These are phyloP conservation scores for Pyrochroa serraticornis DNA, from an alignment of 2,888 invertebrate genomes.

Conservation along the genomic window DNA sequence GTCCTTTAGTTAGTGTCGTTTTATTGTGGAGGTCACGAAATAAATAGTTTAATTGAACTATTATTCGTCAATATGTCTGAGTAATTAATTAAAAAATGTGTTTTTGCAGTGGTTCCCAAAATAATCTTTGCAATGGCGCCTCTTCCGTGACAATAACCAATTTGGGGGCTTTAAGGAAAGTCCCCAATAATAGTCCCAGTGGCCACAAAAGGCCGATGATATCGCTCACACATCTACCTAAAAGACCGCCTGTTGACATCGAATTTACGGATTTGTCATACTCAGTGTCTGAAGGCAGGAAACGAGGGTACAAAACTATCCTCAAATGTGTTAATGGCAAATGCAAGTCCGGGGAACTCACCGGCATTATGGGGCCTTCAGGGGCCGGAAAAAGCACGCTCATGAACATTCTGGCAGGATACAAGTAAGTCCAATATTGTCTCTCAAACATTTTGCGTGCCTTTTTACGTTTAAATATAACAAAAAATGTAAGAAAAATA, in stretches of 20 bases:
- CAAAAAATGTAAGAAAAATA: too few species aligned
- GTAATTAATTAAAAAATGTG: neutral
- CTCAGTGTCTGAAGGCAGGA: constrained; percentile 83
- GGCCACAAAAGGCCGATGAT: constrained; percentile 76
- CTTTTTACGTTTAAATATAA: too few species aligned
- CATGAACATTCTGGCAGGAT: constrained; percentile 88
- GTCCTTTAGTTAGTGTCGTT: too few species aligned
- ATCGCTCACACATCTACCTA: constrained; percentile 80
- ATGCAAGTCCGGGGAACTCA: constrained; percentile 88
- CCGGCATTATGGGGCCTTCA: constrained; percentile 96
- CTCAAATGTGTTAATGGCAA: constrained; percentile 84
- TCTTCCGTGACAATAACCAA: constrained; percentile 56
- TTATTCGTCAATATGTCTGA: too few species aligned
- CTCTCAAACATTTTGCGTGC: neutral
- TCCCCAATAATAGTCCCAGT: constrained; percentile 74
- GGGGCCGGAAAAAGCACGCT: constrained; percentile 82
- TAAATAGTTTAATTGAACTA: too few species aligned
- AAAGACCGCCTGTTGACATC: constrained; percentile 87
- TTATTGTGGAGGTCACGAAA: too few species aligned
- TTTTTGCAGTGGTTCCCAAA: constrained; percentile 72
- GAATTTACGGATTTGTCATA: constrained; percentile 88
- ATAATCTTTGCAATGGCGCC: constrained; percentile 74
- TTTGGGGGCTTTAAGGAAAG: constrained; percentile 63
- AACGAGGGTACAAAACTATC: constrained; percentile 78
- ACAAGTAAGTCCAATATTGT: constrained; percentile 69